Base-by-base conservation (phyloP, 2,113 vertebrate genomes). In the Speoplatyrhinus poulsoni region DNA sequence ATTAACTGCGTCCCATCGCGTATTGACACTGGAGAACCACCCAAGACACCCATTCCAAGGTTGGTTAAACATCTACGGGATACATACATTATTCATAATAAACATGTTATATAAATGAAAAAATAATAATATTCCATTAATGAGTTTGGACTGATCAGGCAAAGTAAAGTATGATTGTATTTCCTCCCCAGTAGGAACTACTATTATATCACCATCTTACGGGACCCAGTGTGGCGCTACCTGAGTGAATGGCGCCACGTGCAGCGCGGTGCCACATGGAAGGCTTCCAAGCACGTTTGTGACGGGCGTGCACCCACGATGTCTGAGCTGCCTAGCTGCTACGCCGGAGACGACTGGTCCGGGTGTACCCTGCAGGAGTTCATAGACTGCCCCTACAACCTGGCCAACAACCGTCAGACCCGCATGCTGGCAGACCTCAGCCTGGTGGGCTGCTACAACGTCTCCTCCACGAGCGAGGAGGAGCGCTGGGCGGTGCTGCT, bases 241-340 rank as follows among this genome's bases (percentile, higher is more conserved):
- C 83, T 99, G 79, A 99, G 98, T 0, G 97, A 99, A 72, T 99
- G 97, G 98, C 93, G 97, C 60, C 98, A 99, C 0, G 98, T 99
- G 46, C 97, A 99, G 77, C 93, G 97, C 0, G 98, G 97, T 1
- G 98, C 98, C 0, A 99, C 98, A 0, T 99, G 98, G 97, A 99
- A 98, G 67, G 96, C 97, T 0, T 99, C 97, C 0, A 85, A 97
- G 77, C 98, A 99, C 0, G 94, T 98, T 71, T 99, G 98, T 0
- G 96, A 98, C 0, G 97, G 98, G 50, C 94, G 94, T 0, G 95
- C 96, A 2, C 96, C 98, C 0, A 98, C 98, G 0, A 90, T 94
- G 0, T 93, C 95, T 46, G 98, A 99, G 87, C 89, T 99, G 72
- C 98, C 98, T 62, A 96, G 94, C 90, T 99, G 96, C 84, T 98